Conservation (phyloP, 2,888 invertebrate species). For the Ormia ochracea region DNA sequence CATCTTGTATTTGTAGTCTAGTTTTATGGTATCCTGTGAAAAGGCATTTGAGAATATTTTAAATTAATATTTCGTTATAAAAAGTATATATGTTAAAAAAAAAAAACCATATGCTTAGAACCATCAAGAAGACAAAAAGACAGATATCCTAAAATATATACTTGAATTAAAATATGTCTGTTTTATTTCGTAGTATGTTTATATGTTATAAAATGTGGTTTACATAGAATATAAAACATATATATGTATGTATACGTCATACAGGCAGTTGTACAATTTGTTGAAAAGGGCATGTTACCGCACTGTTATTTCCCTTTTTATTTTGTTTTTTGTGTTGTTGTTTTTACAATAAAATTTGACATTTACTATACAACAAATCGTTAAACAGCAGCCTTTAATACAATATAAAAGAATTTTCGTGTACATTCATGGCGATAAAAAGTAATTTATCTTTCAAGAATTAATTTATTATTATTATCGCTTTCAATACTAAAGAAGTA, state of each 20-base stretch:
- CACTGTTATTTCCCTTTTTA: constrained; percentile 51
- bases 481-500: too few species aligned
- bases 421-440: neutral
- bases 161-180: constrained; percentile 5
- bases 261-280: neutral
- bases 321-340: constrained; percentile 30
- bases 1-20: neutral
- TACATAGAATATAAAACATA: neutral
- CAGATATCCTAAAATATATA: constrained; percentile 18
- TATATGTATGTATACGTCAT: too few species aligned
- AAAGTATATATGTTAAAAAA: neutral
- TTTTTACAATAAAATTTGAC: constrained; percentile 58
- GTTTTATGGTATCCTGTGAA: constrained; percentile 36
- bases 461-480: too few species aligned
- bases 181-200: constrained; percentile 21
- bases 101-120: neutral
- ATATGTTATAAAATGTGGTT: neutral
- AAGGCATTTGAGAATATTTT: constrained; percentile 48
- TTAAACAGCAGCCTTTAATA: constrained; percentile 58
- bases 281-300: constrained; percentile 50
- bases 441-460: too few species aligned
- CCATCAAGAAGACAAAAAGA: neutral
- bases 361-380: constrained; percentile 58
- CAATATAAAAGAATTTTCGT: constrained; percentile 21
- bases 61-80: neutral